Percentiles rank a stretch among this genome's conserved stretches.
These are phyloP conservation scores for Microlaimidae sp. DNA, from an alignment of 2,888 invertebrate genomes.

Conservation along the genomic window DNA sequence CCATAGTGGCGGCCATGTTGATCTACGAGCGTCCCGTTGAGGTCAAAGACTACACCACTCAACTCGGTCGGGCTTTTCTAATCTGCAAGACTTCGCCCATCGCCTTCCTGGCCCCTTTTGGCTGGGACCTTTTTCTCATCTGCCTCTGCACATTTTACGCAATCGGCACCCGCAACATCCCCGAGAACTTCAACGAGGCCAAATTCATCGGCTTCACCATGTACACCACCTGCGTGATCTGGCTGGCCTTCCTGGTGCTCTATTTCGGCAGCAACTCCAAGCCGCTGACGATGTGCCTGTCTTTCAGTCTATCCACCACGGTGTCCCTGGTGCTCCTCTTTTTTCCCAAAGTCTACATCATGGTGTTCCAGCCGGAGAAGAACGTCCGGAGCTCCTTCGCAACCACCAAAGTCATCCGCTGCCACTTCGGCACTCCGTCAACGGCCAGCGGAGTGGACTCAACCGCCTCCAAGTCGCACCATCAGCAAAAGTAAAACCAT, in stretches of 20 bases:
- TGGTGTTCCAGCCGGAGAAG: constrained; percentile 54
- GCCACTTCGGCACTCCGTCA: constrained; percentile 46
- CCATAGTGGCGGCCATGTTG: constrained; percentile 48
- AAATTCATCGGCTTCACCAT: constrained; percentile 64
- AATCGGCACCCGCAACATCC: constrained; percentile 81
- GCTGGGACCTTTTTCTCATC: constrained; percentile 54
- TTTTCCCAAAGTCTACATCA: constrained; percentile 58
- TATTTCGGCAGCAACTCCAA: constrained; percentile 62
- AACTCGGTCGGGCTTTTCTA: not conserved
- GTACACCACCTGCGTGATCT: constrained; percentile 93
- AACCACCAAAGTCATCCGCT: constrained; percentile 53
- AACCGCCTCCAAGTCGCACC: no score
- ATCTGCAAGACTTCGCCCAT: constrained; percentile 42
- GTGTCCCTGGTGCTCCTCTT: constrained; percentile 56
- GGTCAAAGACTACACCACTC: constrained; percentile 18
- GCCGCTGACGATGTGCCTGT: constrained; percentile 47
- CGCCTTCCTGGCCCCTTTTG: constrained; percentile 62
- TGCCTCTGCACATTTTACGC: constrained; percentile 82
- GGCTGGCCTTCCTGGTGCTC: constrained; percentile 90
- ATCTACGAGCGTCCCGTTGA: constrained; percentile 44
- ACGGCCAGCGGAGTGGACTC: no score
- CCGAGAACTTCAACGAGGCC: constrained; percentile 87
- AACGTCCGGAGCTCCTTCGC: constrained; percentile 58
- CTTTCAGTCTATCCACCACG: constrained; percentile 54
- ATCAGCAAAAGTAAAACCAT: no score